Evolutionary conservation across 2,113 vertebrate species (phyloP).

Genomic region (Corythoichthys haematopterus): DNA sequence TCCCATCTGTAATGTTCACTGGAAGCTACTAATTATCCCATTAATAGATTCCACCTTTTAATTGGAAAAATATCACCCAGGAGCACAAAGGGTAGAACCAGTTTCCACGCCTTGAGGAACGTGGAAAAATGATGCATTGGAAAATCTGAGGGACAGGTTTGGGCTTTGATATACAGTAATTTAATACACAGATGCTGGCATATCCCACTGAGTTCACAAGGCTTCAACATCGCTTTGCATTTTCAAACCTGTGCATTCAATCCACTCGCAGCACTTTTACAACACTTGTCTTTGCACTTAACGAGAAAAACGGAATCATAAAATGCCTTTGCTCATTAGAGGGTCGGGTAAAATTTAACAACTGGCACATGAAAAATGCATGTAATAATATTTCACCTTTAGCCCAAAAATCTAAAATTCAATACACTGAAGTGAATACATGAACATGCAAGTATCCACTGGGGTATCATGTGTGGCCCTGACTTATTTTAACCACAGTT

Average conservation of each 20-base stretch:
- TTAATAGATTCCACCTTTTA: slow-evolving; percentile 56
- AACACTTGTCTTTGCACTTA: slow-evolving; percentile 14
- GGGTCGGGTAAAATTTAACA: neutral
- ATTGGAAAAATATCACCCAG: slow-evolving; percentile 40
- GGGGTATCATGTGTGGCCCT: no score
- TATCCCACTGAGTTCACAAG: slow-evolving; percentile 39
- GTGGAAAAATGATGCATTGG: slow-evolving; percentile 41
- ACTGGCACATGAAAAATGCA: neutral
- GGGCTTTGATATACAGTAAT: slow-evolving; percentile 16
- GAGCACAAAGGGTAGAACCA: slow-evolving; percentile 12
- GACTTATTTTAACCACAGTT: no score
- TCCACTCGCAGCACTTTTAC: slow-evolving; percentile 7
- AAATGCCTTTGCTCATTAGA: neutral
- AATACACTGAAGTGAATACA: no score
- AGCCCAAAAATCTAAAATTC: neutral
- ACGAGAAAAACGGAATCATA: slow-evolving; percentile 13
- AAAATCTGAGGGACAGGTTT: slow-evolving; percentile 44
- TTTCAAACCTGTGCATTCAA: slow-evolving; percentile 6
- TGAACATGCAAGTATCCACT: no score
- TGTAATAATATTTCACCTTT: neutral
- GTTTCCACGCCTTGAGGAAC: slow-evolving; percentile 36
- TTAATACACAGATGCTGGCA: slow-evolving; percentile 2
- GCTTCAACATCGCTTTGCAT: neutral
- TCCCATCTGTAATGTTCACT: slow-evolving; percentile 40
- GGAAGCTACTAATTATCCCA: slow-evolving; percentile 47